phyloP scores from a whole-genome alignment of 1,140 invertebrate genomes.

The Aphelenchoides besseyi region DNA sequence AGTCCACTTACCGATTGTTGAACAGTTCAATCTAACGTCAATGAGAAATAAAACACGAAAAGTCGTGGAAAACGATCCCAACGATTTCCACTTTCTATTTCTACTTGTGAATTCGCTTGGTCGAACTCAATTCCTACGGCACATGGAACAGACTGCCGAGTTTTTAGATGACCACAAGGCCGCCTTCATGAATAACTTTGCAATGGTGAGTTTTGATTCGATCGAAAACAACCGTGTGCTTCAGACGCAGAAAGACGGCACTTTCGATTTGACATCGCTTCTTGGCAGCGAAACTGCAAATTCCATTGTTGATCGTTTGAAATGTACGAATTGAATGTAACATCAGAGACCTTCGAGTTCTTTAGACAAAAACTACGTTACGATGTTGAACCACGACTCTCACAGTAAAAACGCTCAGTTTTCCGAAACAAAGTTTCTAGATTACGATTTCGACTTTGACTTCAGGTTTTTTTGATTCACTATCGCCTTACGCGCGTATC shows the following conservation, averaged over 20 bases:
- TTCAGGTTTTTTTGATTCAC: not conserved
- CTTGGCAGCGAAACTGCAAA: too few relatives aligned
- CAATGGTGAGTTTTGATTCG: not conserved
- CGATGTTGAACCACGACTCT: not conserved
- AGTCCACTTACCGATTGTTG: not conserved
- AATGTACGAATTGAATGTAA: too few relatives aligned
- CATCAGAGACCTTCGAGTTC: not conserved
- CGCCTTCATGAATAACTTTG: not conserved
- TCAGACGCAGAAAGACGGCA: too few relatives aligned
- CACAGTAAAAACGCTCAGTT: not conserved
- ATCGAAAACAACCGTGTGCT: too few relatives aligned
- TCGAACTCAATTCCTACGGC: not conserved
- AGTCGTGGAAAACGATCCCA: constrained; percentile 5
- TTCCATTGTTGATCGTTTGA: too few relatives aligned
- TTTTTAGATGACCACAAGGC: not conserved
- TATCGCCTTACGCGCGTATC: too few relatives aligned
- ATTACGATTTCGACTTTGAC: not conserved
- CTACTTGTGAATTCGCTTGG: not conserved
- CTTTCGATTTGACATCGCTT: too few relatives aligned
- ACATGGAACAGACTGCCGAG: not conserved
- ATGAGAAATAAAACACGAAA: not conserved
- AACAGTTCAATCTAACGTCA: not conserved
- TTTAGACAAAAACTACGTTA: not conserved
- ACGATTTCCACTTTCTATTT: not conserved
- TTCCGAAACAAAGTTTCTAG: not conserved